These are phyloP conservation scores for Synodontis membranacea DNA, from an alignment of 2,113 vertebrate genomes.

Conservation along the genomic window DNA sequence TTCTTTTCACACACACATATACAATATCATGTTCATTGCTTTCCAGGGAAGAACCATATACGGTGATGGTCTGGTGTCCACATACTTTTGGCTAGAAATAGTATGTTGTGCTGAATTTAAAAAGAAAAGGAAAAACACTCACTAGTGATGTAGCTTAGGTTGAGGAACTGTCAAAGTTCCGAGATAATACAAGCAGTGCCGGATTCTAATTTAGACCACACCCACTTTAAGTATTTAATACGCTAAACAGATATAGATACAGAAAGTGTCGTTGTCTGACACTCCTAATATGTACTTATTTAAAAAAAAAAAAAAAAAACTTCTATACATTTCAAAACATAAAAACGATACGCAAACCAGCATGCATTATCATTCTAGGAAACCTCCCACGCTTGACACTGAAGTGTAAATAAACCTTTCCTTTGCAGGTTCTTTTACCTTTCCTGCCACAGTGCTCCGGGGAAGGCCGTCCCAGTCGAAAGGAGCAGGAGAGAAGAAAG, in stretches of 20 bases:
- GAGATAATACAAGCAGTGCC: neutral
- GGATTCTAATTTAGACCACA: neutral
- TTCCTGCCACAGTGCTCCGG: slow-evolving; percentile 57
- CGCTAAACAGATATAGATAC: neutral
- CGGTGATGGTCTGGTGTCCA: too few relatives aligned
- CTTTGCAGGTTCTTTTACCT: slow-evolving; percentile 29
- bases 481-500: slow-evolving; percentile 54
- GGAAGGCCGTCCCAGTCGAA: slow-evolving; percentile 58
- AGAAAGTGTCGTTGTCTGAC: neutral
- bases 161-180: neutral
- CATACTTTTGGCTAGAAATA: too few relatives aligned
- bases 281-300: neutral
- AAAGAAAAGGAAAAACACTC: too few relatives aligned
- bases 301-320: neutral
- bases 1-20: neutral
- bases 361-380: slow-evolving; percentile 29
- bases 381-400: slow-evolving; percentile 33
- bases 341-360: slow-evolving; percentile 17
- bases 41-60: too few relatives aligned
- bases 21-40: too few relatives aligned
- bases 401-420: slow-evolving; percentile 45
- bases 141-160: neutral
- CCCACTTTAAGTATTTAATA: neutral
- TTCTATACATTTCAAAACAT: neutral
- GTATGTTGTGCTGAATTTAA: too few relatives aligned